Conservation (phyloP, 2,888 invertebrate genomes). For the Hemistola chrysoprasaria region DNA sequence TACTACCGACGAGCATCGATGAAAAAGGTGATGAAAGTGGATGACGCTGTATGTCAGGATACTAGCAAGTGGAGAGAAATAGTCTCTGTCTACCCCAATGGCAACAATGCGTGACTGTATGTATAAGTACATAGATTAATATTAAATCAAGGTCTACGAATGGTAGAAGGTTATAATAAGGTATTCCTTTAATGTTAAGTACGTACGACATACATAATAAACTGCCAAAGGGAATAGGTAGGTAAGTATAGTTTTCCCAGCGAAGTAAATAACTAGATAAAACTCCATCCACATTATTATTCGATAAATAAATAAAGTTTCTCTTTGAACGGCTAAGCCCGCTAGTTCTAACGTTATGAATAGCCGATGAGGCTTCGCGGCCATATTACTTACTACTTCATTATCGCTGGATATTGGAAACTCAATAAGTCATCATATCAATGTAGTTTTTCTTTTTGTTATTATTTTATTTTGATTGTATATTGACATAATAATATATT, state of each 20-base stretch:
- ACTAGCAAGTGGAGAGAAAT: no score
- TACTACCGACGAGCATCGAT: no score
- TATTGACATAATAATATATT: no score
- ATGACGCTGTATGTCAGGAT: no score
- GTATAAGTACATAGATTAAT: no score
- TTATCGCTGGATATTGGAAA: constrained; percentile 65
- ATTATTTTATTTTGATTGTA: no score
- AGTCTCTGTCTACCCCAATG: no score
- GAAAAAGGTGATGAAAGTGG: no score
- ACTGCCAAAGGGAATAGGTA: no score
- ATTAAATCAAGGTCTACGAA: background rate
- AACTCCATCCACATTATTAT: constrained; percentile 16
- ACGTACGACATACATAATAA: no score
- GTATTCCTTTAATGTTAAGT: no score
- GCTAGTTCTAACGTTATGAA: constrained; percentile 61
- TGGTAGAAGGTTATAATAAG: background rate
- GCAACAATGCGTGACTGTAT: no score
- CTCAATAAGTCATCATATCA: constrained; percentile 45
- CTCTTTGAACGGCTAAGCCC: constrained; percentile 20
- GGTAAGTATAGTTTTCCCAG: background rate
- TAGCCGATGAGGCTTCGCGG: constrained; percentile 52
- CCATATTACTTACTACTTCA: constrained; percentile 49
- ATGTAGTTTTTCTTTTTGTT: constrained; percentile 20
- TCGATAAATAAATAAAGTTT: constrained; percentile 26
- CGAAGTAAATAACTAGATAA: constrained; percentile 14